phyloP scores from a whole-genome alignment of 2,113 vertebrate genomes.

The Ranitomeya imitator region DNA sequence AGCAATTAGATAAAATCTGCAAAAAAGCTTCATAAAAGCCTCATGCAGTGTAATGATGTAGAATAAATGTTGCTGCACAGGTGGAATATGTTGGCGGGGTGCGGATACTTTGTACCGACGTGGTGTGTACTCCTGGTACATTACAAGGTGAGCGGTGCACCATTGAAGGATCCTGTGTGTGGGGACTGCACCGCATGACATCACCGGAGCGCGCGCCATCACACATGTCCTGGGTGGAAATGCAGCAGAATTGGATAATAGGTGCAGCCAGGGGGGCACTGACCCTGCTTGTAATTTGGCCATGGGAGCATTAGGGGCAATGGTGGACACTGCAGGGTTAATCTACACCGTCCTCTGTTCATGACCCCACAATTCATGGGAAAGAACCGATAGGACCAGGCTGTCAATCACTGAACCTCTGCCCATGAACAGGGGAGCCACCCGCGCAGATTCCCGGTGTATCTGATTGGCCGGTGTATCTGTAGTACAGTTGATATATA shows the following conservation, averaged over 20 bases:
- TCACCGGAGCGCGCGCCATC: neutral
- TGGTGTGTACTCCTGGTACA: no score
- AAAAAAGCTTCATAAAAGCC: no score
- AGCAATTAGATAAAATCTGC: no score
- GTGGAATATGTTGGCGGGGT: no score
- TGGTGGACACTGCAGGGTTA: neutral
- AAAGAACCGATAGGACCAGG: neutral
- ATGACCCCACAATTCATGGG: neutral
- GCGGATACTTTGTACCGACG: no score
- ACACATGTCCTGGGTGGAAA: neutral
- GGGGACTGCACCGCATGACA: neutral
- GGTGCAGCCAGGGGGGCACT: neutral
- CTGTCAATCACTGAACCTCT: neutral
- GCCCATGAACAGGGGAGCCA: neutral
- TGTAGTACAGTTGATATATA: no score
- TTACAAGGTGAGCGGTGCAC: no score
- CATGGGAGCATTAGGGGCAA: neutral
- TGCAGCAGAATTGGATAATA: neutral
- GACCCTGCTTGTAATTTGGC: conserved; percentile 1
- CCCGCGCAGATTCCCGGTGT: neutral
- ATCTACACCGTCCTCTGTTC: neutral
- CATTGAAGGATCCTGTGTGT: neutral
- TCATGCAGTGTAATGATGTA: no score
- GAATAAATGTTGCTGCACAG: no score
- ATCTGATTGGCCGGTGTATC: no score